phyloP scores from a whole-genome alignment of 2,888 invertebrate genomes.

The Mythimna vitellina region DNA sequence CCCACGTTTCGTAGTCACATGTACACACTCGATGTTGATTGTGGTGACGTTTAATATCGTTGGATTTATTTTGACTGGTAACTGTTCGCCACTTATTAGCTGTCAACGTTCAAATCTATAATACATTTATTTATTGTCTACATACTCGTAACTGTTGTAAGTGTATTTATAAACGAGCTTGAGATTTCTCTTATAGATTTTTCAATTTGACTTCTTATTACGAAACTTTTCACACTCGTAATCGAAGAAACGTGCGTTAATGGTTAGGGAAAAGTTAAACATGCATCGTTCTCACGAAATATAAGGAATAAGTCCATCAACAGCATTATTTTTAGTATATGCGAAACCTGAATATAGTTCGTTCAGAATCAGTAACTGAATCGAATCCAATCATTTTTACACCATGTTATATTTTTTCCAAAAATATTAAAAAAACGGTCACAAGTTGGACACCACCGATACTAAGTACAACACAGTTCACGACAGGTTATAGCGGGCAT shows the following conservation, averaged over 20 bases:
- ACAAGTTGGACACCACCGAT: too few species aligned
- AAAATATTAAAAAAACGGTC: too few species aligned
- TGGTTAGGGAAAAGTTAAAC: conserved; percentile 51
- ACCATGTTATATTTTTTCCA: too few species aligned
- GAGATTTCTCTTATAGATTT: conserved; percentile 49
- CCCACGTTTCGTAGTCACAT: conserved; percentile 81
- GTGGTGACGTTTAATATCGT: conserved; percentile 68
- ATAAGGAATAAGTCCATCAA: conserved; percentile 9
- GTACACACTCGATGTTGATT: conserved; percentile 68
- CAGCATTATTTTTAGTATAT: too few species aligned
- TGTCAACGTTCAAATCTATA: conserved; percentile 67
- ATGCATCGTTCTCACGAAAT: conserved; percentile 48
- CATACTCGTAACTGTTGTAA: conserved; percentile 59
- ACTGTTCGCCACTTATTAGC: conserved; percentile 73
- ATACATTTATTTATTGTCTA: conserved; percentile 68
- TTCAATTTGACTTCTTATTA: conserved; percentile 57
- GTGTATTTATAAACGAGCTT: conserved; percentile 53
- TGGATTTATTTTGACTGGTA: conserved; percentile 73
- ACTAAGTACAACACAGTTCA: too few species aligned
- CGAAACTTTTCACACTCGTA: conserved; percentile 54
- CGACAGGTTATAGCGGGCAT: too few species aligned
- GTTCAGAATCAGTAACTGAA: too few species aligned
- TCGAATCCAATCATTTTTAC: too few species aligned
- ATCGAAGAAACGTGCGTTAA: conserved; percentile 51
- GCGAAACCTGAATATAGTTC: too few species aligned